phyloP scores from a whole-genome alignment of 1,140 invertebrate species.

The Hylyphantes graminicola region DNA sequence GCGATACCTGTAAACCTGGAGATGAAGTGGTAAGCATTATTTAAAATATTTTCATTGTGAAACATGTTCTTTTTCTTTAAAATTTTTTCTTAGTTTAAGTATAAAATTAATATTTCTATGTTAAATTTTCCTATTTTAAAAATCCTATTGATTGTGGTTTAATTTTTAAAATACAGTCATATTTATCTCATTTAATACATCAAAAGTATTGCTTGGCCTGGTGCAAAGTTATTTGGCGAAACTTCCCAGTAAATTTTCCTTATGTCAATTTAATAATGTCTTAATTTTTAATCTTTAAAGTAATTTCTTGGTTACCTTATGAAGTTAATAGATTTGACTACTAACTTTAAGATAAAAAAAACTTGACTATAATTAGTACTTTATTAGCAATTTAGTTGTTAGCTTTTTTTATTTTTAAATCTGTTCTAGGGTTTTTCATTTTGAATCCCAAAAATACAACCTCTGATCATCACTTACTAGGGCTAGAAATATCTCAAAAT shows the following conservation, averaged over 20 bases:
- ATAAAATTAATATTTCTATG: not conserved
- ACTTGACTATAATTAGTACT: too few relatives aligned
- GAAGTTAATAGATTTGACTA: too few relatives aligned
- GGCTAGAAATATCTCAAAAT: too few relatives aligned
- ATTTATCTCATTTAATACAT: not conserved
- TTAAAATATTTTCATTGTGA: not conserved
- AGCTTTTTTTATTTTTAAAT: too few relatives aligned
- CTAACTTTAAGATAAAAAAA: too few relatives aligned
- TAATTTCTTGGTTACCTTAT: too few relatives aligned
- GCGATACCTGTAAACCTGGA: constrained; percentile 96
- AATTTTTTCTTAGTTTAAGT: not conserved
- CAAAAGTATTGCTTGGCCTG: not conserved
- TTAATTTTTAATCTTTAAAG: too few relatives aligned
- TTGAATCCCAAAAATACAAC: not conserved
- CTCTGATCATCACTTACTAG: constrained; percentile 16
- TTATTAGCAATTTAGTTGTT: too few relatives aligned
- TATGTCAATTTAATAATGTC: too few relatives aligned
- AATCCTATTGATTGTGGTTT: not conserved
- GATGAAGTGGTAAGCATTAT: constrained; percentile 85
- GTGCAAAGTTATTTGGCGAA: too few relatives aligned
- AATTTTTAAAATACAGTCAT: not conserved
- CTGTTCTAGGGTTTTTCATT: not conserved
- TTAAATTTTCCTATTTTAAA: not conserved
- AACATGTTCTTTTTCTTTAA: not conserved
- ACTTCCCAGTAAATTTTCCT: too few relatives aligned